Evolutionary conservation across 2,888 invertebrate species (phyloP), one percentile per base, ranked within the genome.

Genomic region (Drosophila prolongata): DNA sequence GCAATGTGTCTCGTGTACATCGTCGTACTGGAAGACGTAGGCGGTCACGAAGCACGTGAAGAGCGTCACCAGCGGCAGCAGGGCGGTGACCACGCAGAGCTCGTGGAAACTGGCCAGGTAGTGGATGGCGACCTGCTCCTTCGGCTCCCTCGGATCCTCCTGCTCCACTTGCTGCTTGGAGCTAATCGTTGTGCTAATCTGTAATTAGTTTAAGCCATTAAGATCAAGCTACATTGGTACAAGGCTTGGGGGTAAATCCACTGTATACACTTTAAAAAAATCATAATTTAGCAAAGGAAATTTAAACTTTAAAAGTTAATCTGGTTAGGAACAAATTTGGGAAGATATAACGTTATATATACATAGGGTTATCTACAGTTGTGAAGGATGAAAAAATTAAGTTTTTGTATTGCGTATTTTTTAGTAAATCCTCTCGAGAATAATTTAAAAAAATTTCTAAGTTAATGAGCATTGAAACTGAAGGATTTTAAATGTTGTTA

Each of bases 1-100:
- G 94, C 98, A 98, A 93, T 98, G 97, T 80, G 98, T 98, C 94
- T 98, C 98, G 91, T 98, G 98, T 90, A 98, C 97, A 93, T 98
- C 97, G 93, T 98, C 97, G 93, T 95, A 95, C 93, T 97, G 97
- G 93, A 97, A 98, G 91, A 97, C 95, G 91, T 96, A 96, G 75
- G 97, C 97, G 80, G 97, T 96, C 91, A 96, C 93, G 92, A 98
- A 97, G 93, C 98, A 98, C 92, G 96, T 94, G 90, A 97, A 93
- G 90, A 98, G 94, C 89, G 97, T 96, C 91, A 96, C 93, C 90
- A 97, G 94, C 77, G 98, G 98, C 93, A 98, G 95, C 90, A 96
- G 95, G 69, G 97, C 96, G 62, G 98, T 96, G 79, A 96, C 93
- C 82, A 97, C 93, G 92, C 97, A 97, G 89, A 98, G 94, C 90